These are phyloP conservation scores for Aurelia aurita DNA, from an alignment of 30 jellyfish, hydroid and myxozoan species.

Conservation along the genomic window DNA sequence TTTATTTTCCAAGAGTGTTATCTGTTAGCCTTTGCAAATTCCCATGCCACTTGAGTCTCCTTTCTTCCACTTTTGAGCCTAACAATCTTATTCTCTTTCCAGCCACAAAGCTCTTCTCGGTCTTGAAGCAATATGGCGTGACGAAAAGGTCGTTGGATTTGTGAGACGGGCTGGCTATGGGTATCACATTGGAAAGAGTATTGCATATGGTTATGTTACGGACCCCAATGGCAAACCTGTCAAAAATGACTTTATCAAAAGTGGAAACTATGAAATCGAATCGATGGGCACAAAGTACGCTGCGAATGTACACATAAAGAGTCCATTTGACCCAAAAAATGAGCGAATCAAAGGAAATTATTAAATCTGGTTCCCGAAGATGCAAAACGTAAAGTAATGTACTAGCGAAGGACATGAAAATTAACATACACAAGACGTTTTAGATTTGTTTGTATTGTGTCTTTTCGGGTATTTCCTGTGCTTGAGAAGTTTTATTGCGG, in stretches of 20 bases:
- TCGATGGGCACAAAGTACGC: constrained; percentile 81
- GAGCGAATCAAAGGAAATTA: constrained; percentile 90
- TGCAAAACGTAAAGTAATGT: too few species aligned
- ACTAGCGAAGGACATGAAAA: too few species aligned
- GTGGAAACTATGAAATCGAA: constrained; percentile 83
- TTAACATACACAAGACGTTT: too few species aligned
- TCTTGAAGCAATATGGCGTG: constrained; percentile 85
- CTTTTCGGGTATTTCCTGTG: too few species aligned
- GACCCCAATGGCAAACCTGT: constrained; percentile 79
- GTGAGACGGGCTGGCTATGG: constrained; percentile 97
- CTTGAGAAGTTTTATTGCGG: too few species aligned
- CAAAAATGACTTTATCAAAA: constrained; percentile 74
- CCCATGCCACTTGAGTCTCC: too few species aligned
- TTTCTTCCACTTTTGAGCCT: background rate
- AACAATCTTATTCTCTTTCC: background rate
- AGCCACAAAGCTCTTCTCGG: constrained; percentile 94
- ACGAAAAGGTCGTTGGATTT: constrained; percentile 84
- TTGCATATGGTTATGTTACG: constrained; percentile 90
- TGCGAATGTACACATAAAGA: constrained; percentile 75
- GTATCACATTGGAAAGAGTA: constrained; percentile 86
- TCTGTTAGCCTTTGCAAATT: too few species aligned
- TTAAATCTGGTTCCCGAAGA: background rate
- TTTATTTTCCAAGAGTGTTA: too few species aligned
- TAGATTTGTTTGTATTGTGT: too few species aligned
- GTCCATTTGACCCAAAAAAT: constrained; percentile 88